Evolutionary conservation across 37 sponge, comb jelly and placozoan species (phyloP), one percentile per base, ranked within the genome.

Genomic region (Ianthella basta): DNA sequence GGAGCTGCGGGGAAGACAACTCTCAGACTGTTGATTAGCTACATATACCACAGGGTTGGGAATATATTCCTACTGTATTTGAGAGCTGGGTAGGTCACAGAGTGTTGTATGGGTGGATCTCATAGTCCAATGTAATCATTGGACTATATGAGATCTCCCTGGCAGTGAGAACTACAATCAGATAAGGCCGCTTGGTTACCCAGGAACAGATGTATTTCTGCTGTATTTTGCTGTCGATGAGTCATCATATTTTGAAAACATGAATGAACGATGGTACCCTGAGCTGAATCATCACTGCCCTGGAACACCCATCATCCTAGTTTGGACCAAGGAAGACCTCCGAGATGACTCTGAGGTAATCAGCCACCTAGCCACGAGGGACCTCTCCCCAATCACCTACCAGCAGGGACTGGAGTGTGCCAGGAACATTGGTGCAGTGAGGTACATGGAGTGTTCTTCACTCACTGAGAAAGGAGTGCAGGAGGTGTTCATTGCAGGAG

Each of bases 371-470:
- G 41, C 84, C 15, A 65, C 79, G 72, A 61, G 60, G 39, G 60
- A 85, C 23, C 84, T 84, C 67, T n/a, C 81, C 1, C 91, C 89
- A 15, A 80, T 94, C 80, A 85, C 89, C 20, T 81, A 72, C 36
- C 78, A 60, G 23, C 95, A 94, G 77, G 95, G 95, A 19, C 65
- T 88, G 1, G 87, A 73, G 6, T 73, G 88, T 81, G 89, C 87
- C 25, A 89, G 91, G 66, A 89, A 85, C 59, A 91, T 94, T 27
- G 69, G 72, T 29, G 91, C 95, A n/a, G 79, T 91, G 56, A 91
- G 91, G 85, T 94, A 94, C 82, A 69, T 94, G 38, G 95, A 94
- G 64, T 94, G 95, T 57, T 91, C 91, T 1, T 89, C 95, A 38
- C 85, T 89, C 56, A 91, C 91, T 1, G 87, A 91, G 63, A 88